phyloP scores from a whole-genome alignment of 1,140 invertebrate genomes.

The Heterodera carotae region DNA sequence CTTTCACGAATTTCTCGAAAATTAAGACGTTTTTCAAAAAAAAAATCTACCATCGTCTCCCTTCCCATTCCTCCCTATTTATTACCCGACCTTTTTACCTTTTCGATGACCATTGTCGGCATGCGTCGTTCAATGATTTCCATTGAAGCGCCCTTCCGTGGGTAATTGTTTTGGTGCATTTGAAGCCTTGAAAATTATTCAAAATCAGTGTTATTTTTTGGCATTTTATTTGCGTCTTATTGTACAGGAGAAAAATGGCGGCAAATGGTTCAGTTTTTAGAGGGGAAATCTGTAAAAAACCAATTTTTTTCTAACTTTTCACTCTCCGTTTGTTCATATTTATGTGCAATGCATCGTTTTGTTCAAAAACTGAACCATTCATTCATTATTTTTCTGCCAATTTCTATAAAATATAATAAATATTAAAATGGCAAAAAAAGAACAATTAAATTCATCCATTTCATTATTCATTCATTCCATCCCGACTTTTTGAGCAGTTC shows the following conservation, averaged over 20 bases:
- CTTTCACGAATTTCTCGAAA: not conserved
- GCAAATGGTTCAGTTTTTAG: no score
- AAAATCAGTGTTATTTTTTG: conserved; percentile 24
- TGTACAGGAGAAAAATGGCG: no score
- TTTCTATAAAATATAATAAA: no score
- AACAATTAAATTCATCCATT: no score
- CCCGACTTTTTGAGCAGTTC: conserved; percentile 81
- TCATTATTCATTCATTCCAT: not conserved
- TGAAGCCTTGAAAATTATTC: conserved; percentile 46
- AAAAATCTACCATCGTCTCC: no score
- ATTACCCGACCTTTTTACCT: conserved; percentile 70
- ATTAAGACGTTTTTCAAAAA: not conserved
- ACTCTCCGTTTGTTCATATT: no score
- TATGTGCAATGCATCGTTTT: no score
- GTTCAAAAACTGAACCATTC: no score
- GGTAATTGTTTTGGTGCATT: conserved; percentile 44
- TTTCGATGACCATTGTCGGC: conserved; percentile 73
- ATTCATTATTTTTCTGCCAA: no score
- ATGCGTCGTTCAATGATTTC: conserved; percentile 53
- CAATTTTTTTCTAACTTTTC: conserved; percentile 57
- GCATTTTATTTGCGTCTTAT: not conserved
- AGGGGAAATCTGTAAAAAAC: no score
- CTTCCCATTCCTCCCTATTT: no score
- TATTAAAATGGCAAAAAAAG: no score
- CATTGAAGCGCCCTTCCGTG: conserved; percentile 43